A percentile compares a stretch with the other conserved stretches of the same genome.
Conservation (phyloP, 2,797 vertebrate species). For the Uromys caudimaculatus region DNA sequence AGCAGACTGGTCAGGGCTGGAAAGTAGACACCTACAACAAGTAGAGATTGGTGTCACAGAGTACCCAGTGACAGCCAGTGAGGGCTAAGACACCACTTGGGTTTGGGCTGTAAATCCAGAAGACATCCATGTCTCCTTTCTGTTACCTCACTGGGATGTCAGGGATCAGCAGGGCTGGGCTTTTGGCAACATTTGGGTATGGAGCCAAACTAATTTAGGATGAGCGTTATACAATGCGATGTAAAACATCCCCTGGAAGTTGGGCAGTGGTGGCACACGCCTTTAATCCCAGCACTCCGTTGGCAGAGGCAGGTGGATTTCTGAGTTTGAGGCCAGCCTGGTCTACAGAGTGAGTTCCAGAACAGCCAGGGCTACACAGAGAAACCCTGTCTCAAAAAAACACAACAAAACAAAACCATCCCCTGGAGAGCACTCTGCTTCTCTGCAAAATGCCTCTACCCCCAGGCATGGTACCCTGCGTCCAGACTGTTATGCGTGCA, state of each 20-base stretch:
- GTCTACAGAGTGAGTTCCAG: too few relatives aligned
- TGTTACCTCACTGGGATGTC: too few relatives aligned
- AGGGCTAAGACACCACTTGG: not conserved
- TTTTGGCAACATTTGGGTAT: not conserved
- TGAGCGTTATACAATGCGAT: accelerated
- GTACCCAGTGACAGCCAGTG: not conserved
- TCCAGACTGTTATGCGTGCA: not conserved
- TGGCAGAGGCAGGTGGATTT: too few relatives aligned
- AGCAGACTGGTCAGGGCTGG: conserved; percentile 96
- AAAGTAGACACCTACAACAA: conserved; percentile 92
- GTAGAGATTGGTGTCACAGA: accelerated
- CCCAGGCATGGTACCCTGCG: not conserved
- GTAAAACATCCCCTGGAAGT: accelerated
- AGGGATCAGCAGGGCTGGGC: not conserved
- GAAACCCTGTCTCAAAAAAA: too few relatives aligned
- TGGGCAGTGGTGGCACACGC: too few relatives aligned
- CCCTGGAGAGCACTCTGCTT: not conserved
- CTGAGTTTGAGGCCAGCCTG: too few relatives aligned
- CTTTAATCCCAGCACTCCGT: too few relatives aligned
- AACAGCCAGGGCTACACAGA: too few relatives aligned
- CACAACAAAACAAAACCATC: too few relatives aligned
- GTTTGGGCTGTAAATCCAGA: not conserved
- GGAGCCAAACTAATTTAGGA: not conserved
- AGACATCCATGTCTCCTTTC: accelerated
- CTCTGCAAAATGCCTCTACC: not conserved